Base-by-base conservation (phyloP, 2,113 vertebrate genomes). In the Semnornis frantzii region DNA sequence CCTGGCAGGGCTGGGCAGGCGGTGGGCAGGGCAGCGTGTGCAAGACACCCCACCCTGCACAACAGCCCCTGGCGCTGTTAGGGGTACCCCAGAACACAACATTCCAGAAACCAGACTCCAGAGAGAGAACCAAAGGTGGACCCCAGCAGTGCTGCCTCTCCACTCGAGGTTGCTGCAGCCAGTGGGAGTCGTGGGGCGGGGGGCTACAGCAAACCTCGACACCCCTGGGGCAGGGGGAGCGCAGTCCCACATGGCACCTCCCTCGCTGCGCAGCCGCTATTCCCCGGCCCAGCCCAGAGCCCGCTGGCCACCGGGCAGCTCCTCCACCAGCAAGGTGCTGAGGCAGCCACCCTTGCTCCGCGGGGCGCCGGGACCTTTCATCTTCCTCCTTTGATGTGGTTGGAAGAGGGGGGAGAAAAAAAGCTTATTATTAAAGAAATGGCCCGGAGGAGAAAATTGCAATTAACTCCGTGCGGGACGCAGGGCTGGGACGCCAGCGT, bases 321-420 rank as follows among this genome's bases (percentile, higher is more conserved):
- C 84, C 75, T 90, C 64, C 34, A 6, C 78, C 90, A 59, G 85
- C 42, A 66, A 87, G 83, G 92, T 88, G 89, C 90, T 91, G 96
- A 94, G 81, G 90, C 79, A 87, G 92, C 90, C 92, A 83, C 92
- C 87, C 93, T 82, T 58, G 87, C 83, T 85, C 73, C 60, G 37
- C 59, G 10, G 57, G 66, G 92, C n/a, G 72, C 84, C 63, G 42
- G 87, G 80, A 92, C 82, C 91, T 96, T 91, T 92, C 91, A 84
- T 92, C 94, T 82, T 89, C 63, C 24, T 46, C 28, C 91, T 96
- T 95, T 96, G 95, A 97, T 96, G 96, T 94, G 94, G 93, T 83
- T 72, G 52, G 86, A 80, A 95, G 54, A 15, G 57, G 24, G 55
- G 42, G 74, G 31, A 71, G 74, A 71, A 76, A 48, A 52, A 92